A percentile compares a stretch with the other conserved stretches of the same genome.
Conservation (phyloP, 2,113 vertebrate species). For the Zosterops borbonicus region DNA sequence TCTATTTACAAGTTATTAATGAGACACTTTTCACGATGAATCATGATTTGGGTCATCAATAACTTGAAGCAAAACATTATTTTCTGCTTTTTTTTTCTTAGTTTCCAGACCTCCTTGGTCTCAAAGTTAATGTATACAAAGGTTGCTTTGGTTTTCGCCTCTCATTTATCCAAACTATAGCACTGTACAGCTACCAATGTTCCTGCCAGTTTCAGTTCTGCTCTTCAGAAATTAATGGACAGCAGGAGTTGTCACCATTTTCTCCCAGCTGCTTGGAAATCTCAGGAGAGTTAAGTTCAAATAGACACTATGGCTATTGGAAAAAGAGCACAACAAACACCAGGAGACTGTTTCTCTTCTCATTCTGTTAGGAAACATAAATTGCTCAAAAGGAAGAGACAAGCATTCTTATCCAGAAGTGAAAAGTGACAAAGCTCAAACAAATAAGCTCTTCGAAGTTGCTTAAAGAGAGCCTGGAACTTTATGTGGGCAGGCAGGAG, state of each 20-base stretch:
- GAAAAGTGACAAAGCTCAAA: neutral
- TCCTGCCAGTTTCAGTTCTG: conserved; percentile 8
- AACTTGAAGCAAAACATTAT: neutral
- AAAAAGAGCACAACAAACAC: neutral
- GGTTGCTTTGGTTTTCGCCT: neutral
- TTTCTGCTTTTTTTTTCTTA: neutral
- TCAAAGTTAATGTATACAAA: neutral
- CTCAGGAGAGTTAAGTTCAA: neutral
- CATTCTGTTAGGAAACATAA: neutral
- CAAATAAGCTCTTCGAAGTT: neutral
- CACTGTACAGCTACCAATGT: neutral
- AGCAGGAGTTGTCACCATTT: neutral
- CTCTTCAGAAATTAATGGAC: neutral
- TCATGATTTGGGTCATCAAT: neutral
- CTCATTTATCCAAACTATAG: neutral
- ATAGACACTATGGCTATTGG: neutral
- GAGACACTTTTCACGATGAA: neutral
- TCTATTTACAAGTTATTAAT: neutral
- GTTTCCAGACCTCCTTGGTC: neutral
- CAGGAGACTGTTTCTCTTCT: neutral
- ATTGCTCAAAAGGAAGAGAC: neutral
- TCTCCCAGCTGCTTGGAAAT: neutral
- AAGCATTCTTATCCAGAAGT: neutral
- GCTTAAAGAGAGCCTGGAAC: neutral
- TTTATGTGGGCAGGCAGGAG: neutral